A percentile compares a stretch with the other conserved stretches of the same genome.
Evolutionary conservation across 1,140 invertebrate species (phyloP).

Genomic region (Lycorma delicatula): DNA sequence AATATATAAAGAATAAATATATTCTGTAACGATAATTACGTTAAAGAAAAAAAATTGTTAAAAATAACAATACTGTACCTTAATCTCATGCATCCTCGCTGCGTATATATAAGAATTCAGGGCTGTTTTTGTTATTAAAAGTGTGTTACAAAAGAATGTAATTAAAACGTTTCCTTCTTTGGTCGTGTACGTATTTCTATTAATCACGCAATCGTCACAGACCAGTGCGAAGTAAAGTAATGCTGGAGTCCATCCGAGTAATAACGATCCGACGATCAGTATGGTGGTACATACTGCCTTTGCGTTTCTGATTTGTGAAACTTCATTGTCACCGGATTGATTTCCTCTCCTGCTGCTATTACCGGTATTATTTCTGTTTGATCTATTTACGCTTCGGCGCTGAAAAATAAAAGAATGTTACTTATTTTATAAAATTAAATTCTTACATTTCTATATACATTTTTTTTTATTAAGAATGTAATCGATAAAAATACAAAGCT

Average conservation of each 20-base stretch:
- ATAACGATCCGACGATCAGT: slow-evolving; percentile 55
- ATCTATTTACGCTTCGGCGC: too few relatives aligned
- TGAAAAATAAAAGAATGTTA: too few relatives aligned
- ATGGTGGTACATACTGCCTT: slow-evolving; percentile 58
- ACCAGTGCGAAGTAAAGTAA: slow-evolving; percentile 46
- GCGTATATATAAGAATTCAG: slow-evolving; percentile 63
- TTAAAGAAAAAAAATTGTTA: too few relatives aligned
- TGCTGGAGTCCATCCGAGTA: slow-evolving; percentile 56
- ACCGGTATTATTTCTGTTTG: too few relatives aligned
- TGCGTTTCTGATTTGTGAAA: slow-evolving; percentile 37
- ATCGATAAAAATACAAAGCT: too few relatives aligned
- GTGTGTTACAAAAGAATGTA: slow-evolving; percentile 36
- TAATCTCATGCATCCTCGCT: slow-evolving; percentile 54
- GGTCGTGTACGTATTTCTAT: slow-evolving; percentile 17
- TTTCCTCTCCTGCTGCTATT: too few relatives aligned
- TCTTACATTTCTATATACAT: too few relatives aligned
- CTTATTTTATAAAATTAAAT: too few relatives aligned
- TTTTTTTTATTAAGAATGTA: too few relatives aligned
- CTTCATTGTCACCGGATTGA: neutral
- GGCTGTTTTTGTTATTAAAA: slow-evolving; percentile 54
- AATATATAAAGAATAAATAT: too few relatives aligned
- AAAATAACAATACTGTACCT: slow-evolving; percentile 36
- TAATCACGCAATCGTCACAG: slow-evolving; percentile 39
- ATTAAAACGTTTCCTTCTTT: slow-evolving; percentile 24
- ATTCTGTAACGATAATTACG: too few relatives aligned